Percentiles rank a stretch among this genome's conserved stretches.
These are phyloP conservation scores for Drosophila nigrodunni DNA, from an alignment of 1,140 invertebrate species.

Conservation along the genomic window DNA sequence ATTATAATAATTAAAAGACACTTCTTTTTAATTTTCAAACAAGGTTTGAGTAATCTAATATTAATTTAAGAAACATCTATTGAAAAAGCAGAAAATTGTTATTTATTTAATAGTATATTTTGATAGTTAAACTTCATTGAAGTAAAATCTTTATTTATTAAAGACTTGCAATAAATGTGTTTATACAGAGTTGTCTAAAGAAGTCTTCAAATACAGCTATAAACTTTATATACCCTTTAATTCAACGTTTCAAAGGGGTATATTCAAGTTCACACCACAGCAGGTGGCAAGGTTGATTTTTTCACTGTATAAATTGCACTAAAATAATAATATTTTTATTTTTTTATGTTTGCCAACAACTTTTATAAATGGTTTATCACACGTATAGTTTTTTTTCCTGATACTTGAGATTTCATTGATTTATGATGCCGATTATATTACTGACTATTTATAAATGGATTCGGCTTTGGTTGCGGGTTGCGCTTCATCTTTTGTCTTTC, in stretches of 20 bases:
- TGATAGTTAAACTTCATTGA: no score
- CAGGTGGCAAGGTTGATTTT: conserved; percentile 14
- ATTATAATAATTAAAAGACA: no score
- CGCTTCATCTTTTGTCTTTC: conserved; percentile 17
- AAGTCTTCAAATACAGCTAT: neutral
- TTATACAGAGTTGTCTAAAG: no score
- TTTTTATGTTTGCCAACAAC: conserved; percentile 20
- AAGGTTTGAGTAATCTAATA: no score
- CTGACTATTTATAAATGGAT: conserved; percentile 21
- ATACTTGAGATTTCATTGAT: conserved; percentile 55
- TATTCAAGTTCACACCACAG: conserved; percentile 29
- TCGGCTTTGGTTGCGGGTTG: conserved; percentile 5
- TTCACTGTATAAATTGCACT: conserved; percentile 8
- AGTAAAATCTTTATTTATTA: no score
- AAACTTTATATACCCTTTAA: neutral
- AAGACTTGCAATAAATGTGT: no score
- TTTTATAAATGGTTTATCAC: conserved; percentile 38
- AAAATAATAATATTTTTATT: conserved; percentile 10
- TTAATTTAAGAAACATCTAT: no score
- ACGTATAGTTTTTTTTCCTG: conserved; percentile 39
- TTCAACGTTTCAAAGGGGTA: neutral
- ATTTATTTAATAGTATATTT: no score
- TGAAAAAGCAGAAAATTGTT: no score
- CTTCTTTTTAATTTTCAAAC: no score
- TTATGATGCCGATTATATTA: conserved; percentile 49